Percentiles rank a stretch among this genome's conserved stretches.
These are phyloP conservation scores for Drosophila sproati DNA, from an alignment of 1,140 invertebrate species.

Conservation along the genomic window DNA sequence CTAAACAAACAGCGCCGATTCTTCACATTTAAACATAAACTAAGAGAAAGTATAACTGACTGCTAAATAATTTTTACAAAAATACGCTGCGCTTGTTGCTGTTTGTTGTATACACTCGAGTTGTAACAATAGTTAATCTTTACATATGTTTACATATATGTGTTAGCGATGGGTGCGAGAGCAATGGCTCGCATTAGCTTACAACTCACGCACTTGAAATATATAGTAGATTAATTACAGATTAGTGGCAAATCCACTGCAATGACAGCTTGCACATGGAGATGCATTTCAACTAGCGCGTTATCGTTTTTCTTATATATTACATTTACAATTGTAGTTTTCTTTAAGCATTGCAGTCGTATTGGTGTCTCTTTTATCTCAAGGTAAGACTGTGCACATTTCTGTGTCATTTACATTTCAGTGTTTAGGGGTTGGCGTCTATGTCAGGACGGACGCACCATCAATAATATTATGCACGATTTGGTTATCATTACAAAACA, in stretches of 20 bases:
- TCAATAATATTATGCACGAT: constrained; percentile 71
- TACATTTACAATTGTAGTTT: constrained; percentile 58
- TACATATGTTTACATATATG: constrained; percentile 51
- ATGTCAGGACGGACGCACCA: constrained; percentile 40
- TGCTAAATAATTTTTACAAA: constrained; percentile 65
- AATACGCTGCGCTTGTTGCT: constrained; percentile 35
- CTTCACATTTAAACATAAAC: constrained; percentile 56
- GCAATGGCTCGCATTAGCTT: constrained; percentile 61
- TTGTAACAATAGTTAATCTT: constrained; percentile 60
- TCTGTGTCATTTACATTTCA: constrained; percentile 65
- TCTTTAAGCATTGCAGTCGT: constrained; percentile 64
- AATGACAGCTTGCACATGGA: constrained; percentile 42
- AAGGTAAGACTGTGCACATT: constrained; percentile 48
- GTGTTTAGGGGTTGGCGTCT: constrained; percentile 33
- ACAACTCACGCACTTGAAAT: constrained; percentile 66
- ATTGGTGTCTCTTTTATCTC: constrained; percentile 39
- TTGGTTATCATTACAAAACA: constrained; percentile 80
- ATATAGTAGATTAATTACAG: constrained; percentile 63
- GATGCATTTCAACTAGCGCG: constrained; percentile 60
- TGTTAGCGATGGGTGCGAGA: constrained; percentile 23
- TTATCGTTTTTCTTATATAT: constrained; percentile 62
- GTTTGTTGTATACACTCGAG: constrained; percentile 31
- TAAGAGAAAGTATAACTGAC: constrained; percentile 60
- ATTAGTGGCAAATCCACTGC: constrained; percentile 53
- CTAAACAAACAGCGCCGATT: constrained; percentile 52